A percentile compares a stretch with the other conserved stretches of the same genome.
phyloP scores from a whole-genome alignment of 1,140 invertebrate genomes.

The Aphis gossypii region DNA sequence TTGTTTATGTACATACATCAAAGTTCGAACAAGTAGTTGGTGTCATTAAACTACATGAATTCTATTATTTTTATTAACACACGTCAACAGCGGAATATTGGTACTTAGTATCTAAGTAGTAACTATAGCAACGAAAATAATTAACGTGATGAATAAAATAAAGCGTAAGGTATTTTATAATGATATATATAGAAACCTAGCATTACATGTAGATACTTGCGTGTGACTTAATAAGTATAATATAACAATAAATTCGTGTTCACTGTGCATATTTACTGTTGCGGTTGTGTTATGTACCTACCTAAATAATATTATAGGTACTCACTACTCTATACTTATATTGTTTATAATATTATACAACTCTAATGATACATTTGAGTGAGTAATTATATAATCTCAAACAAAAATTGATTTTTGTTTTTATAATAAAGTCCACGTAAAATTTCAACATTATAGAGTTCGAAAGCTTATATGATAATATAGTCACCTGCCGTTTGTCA shows the following conservation, averaged over 20 bases:
- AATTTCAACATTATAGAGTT: background rate
- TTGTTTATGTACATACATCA: too few relatives aligned
- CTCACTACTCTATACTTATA: background rate
- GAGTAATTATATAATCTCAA: background rate
- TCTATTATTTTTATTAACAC: too few relatives aligned
- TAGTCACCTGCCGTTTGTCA: background rate
- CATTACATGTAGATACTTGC: background rate
- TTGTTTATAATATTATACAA: conserved; percentile 4
- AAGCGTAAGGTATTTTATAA: background rate
- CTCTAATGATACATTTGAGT: background rate
- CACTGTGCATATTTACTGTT: background rate
- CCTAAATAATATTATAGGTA: too few relatives aligned
- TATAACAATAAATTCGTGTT: background rate
- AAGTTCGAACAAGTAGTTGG: too few relatives aligned
- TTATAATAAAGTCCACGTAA: background rate
- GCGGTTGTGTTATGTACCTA: background rate
- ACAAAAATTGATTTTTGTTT: background rate
- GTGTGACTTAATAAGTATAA: background rate
- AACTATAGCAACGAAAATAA: background rate
- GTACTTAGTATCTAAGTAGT: background rate
- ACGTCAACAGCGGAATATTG: background rate
- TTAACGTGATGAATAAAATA: background rate
- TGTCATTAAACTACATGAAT: too few relatives aligned
- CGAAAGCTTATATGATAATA: background rate
- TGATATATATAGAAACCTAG: background rate